Conservation (phyloP, 1,140 invertebrate genomes). For the Chironomus tepperi region DNA sequence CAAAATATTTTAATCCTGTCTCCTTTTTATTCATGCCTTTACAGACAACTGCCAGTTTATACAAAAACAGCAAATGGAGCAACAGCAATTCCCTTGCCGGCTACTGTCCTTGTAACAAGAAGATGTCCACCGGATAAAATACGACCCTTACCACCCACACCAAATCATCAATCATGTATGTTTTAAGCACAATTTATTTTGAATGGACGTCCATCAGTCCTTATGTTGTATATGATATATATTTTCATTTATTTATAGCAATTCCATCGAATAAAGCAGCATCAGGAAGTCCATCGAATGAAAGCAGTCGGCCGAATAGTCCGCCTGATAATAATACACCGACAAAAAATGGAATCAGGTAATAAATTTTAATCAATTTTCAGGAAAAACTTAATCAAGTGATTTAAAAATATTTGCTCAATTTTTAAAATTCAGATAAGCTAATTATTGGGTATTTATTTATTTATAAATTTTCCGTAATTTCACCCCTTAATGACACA, state of each 20-base stretch:
- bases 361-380: neutral
- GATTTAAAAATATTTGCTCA: neutral
- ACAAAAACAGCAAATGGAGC: slow-evolving; percentile 47
- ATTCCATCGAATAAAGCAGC: neutral
- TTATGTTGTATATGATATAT: neutral
- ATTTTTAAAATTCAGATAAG: slow-evolving; percentile 2
- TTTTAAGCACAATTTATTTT: slow-evolving; percentile 23
- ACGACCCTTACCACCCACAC: slow-evolving; percentile 53
- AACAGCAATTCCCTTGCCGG: slow-evolving; percentile 62
- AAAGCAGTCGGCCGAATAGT: slow-evolving; percentile 20
- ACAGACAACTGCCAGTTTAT: slow-evolving; percentile 52
- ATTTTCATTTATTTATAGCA: neutral
- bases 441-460: neutral
- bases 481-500: too few species aligned
- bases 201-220: too few species aligned
- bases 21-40: slow-evolving; percentile 33
- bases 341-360: slow-evolving; percentile 18
- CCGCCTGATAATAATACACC: neutral
- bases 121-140: slow-evolving; percentile 66
- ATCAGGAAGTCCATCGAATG: slow-evolving; percentile 16
- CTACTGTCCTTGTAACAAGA: slow-evolving; percentile 59
- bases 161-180: slow-evolving; percentile 47
- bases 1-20: too few species aligned
- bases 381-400: neutral
- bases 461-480: too few species aligned